These are phyloP conservation scores for Steromphala cineraria DNA, from an alignment of 2,888 invertebrate genomes.

Conservation along the genomic window DNA sequence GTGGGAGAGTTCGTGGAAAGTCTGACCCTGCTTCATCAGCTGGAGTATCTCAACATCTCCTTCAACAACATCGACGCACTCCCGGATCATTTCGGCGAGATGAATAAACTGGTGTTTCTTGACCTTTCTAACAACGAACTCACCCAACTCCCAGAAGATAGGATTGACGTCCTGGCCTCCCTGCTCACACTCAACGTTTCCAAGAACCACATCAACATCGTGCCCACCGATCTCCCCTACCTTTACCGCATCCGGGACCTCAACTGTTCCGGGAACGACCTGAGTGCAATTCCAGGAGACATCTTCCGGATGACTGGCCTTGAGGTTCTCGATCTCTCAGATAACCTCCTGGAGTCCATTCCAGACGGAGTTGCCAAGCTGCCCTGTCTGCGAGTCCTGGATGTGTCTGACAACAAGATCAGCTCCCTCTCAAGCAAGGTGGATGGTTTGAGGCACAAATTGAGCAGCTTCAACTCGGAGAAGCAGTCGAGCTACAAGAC, in stretches of 20 bases:
- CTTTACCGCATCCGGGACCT: constrained; percentile 66
- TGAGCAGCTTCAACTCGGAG: constrained; percentile 38
- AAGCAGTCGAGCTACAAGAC: constrained; percentile 67
- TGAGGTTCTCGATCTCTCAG: constrained; percentile 85
- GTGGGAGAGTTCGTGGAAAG: constrained; percentile 77
- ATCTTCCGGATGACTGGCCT: constrained; percentile 77
- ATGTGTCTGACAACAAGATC: constrained; percentile 71
- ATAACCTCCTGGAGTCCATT: constrained; percentile 82
- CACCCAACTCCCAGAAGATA: constrained; percentile 63
- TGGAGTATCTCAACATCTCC: constrained; percentile 66
- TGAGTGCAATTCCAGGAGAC: constrained; percentile 65
- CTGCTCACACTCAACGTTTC: constrained; percentile 84
- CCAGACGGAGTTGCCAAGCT: constrained; percentile 71
- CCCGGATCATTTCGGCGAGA: constrained; percentile 68
- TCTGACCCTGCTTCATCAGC: constrained; percentile 51
- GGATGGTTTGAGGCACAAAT: constrained; percentile 52
- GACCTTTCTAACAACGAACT: constrained; percentile 70
- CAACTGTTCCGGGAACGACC: constrained; percentile 63
- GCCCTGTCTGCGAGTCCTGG: constrained; percentile 58
- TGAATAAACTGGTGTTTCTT: constrained; percentile 63
- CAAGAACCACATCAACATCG: constrained; percentile 85
- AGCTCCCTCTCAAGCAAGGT: constrained; percentile 63
- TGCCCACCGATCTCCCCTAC: constrained; percentile 76
- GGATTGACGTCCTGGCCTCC: constrained; percentile 88
- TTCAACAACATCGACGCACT: constrained; percentile 66